Evolutionary conservation across 1,140 invertebrate species (phyloP).

Genomic region (Ostrea denselamellosa): DNA sequence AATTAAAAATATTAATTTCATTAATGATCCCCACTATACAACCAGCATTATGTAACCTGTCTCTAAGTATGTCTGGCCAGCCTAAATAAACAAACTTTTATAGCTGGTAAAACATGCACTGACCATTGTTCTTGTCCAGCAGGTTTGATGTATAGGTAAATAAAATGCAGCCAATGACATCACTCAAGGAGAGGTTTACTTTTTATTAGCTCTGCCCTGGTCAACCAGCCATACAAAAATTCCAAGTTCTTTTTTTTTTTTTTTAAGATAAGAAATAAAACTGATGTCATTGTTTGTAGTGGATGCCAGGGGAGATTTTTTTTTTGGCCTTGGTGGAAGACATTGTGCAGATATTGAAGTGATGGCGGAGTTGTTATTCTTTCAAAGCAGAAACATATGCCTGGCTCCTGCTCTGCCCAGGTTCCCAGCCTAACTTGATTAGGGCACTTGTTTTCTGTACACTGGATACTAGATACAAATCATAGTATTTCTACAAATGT

Average conservation of each 20-base stretch:
- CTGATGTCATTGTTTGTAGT: neutral
- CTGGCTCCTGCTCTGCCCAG: neutral
- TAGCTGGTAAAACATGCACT: slow-evolving; percentile 10
- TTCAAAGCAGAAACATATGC: slow-evolving; percentile 34
- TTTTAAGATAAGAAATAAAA: neutral
- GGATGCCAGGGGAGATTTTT: neutral
- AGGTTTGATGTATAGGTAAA: slow-evolving; percentile 5
- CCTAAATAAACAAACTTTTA: slow-evolving; percentile 38
- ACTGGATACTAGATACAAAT: neutral
- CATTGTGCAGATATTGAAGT: slow-evolving; percentile 34
- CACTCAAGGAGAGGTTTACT: neutral
- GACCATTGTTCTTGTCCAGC: slow-evolving; percentile 1
- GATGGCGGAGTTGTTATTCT: slow-evolving; percentile 16
- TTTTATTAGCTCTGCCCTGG: slow-evolving; percentile 20
- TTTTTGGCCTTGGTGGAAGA: slow-evolving; percentile 1
- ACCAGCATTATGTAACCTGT: slow-evolving; percentile 28
- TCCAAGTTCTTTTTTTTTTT: neutral
- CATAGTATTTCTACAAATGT: neutral
- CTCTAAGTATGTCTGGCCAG: slow-evolving; percentile 11
- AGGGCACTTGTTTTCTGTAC: neutral
- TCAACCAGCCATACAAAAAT: neutral
- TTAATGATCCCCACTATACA: neutral
- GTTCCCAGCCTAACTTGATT: neutral
- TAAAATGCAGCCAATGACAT: slow-evolving; percentile 9
- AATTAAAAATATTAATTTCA: slow-evolving; percentile 24